Percentiles rank a stretch among this genome's conserved stretches.
Evolutionary conservation across 35 echinoderm and acorn worm species (phyloP).

Genomic region (Patiria miniata): DNA sequence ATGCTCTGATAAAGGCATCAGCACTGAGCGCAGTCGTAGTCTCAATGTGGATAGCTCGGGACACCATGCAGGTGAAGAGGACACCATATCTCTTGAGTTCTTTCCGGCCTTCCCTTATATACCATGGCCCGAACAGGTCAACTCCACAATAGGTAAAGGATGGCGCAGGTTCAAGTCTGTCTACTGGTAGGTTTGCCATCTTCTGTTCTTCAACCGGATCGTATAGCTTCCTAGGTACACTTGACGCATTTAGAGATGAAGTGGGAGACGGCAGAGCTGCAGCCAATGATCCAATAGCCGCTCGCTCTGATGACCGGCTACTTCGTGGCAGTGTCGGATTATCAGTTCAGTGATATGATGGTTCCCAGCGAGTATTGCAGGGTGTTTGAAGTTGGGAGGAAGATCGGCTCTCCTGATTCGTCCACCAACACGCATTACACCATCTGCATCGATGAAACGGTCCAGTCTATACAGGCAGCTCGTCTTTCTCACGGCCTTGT

Average conservation of each 20-base stretch:
- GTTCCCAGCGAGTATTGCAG: constrained; percentile 51
- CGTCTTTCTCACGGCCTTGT: background rate
- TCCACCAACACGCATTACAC: constrained; percentile 70
- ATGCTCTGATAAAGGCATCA: constrained; percentile 55
- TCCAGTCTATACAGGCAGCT: constrained; percentile 22
- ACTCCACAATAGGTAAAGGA: constrained; percentile 62
- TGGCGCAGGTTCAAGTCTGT: constrained; percentile 53
- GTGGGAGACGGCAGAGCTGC: background rate
- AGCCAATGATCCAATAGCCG: constrained; percentile 67
- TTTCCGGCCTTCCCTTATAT: constrained; percentile 65
- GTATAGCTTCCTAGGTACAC: constrained; percentile 42
- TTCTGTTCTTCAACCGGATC: constrained; percentile 38
- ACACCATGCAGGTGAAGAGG: constrained; percentile 57
- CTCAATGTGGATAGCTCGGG: constrained; percentile 70
- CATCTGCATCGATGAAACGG: constrained; percentile 68
- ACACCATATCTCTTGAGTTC: constrained; percentile 64
- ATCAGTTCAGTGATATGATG: constrained; percentile 51
- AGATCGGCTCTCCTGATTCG: constrained; percentile 58
- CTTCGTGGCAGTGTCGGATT: constrained; percentile 51
- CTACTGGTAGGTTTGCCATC: constrained; percentile 65
- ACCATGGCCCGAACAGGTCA: constrained; percentile 69
- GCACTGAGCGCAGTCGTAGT: constrained; percentile 45
- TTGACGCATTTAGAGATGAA: constrained; percentile 56
- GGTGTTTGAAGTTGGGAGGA: constrained; percentile 57
- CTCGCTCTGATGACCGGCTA: constrained; percentile 40